Base-by-base conservation (phyloP, 1,140 invertebrate species). In the Pogonomyrmex californicus region DNA sequence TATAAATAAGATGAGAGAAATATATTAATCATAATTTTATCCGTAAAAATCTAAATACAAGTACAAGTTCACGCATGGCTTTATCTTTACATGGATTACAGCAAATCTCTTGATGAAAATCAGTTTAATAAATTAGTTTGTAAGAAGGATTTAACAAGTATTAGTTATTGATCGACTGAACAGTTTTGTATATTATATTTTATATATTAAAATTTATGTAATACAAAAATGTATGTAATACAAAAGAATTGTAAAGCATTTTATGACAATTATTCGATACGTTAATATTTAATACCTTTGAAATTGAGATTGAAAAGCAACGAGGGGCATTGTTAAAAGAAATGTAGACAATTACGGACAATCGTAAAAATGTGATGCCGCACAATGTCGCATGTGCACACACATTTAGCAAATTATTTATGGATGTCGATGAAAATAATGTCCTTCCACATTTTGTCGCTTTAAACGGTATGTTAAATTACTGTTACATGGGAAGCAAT, bases 11-110 rank as follows among this genome's bases (percentile, higher is more conserved):
- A 44, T 30, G 2, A 9, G 7, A 66, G 3, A 0, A 23, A 7
- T 41, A 3, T 38, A 38, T 79, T 7, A 79, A 30, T 68, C n/a
- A 12, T 33, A 66, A 79, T 17, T 23, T 68, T 4, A 60, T 76
- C 38, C 14, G 54, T 23, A 23, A 23, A 23, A 23, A 23, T 17
- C 2, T 36, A 2, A 9, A 17, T 17, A 23, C 12, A 41, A 58
- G 7, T 51, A 14, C 17, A 47, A 77, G 30, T 4, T 30, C 38
- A 41, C 7, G 33, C 1, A 41, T 38, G 0, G n/a, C 54, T 41
- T 79, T 14, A 66, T 0, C 4, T 23, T 23, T 23, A 23, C 23
- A 23, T 23, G 33, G 33, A 68, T 66, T 54, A 7, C 7, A 36
- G 0, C 4, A 30, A 30, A 47, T 68, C 4, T 54, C 2, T 44